Evolutionary conservation across 2,888 invertebrate genomes (phyloP), one percentile per base, ranked within the genome.

Genomic region (Synergus umbraculus): DNA sequence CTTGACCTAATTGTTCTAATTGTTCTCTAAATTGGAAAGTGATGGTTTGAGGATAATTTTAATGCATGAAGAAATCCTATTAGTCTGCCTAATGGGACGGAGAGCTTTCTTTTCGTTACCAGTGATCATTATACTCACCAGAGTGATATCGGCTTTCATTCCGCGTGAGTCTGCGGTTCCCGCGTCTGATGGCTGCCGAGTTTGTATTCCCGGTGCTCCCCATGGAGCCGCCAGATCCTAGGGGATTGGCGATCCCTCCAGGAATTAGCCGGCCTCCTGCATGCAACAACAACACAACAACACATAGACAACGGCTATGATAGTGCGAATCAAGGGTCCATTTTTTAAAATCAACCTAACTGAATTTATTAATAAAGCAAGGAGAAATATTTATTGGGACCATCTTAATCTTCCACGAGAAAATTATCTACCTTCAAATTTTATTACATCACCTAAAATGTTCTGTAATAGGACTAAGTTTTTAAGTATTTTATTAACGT

Each of bases 111-210:
- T 37, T 54, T 65, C 54, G 49, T 46, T 49, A 65, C 18, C 63
- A 64, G 64, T 77, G 37, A 46, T 77, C 46, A 46, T 63, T 43
- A 69, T 90, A 94, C 96, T 95, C 95, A 98, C 98, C 98, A 93
- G 98, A 98, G 93, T 98, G 98, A 93, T 98, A 98, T 91, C 98
- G 95, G 93, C 97, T 97, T 94, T 98, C 98, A 94, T 98, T 98
- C 91, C 98, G 94, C 86, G 98, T 98, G 89, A 98, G 95, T 88
- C 98, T 94, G 85, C 98, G 94, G 93, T 98, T 97, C 92, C 97
- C 97, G 92, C 97, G 94, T 89, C 96, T 95, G 92, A 94, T 94
- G 92, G 93, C 94, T 91, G 90, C 93, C 93, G 91, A 91, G 82
- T 85, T 87, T 76, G 83, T 83, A 82, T 84, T 88, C 81, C 84